Base-by-base conservation (phyloP, 2,888 invertebrate species). In the Acronicta leporina region DNA sequence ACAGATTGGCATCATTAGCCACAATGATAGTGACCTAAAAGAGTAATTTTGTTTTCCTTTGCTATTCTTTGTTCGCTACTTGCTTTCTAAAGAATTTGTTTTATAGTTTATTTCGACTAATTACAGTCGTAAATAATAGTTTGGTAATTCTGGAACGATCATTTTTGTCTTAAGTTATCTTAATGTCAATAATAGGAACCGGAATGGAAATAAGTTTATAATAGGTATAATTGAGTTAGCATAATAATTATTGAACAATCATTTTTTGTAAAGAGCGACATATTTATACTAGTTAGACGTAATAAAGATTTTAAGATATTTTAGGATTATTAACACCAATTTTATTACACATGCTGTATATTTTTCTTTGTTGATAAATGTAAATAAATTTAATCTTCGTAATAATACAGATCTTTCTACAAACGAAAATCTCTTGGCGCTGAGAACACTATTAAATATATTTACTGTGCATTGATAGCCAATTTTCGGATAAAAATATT, bases 1-100 rank as follows among this genome's bases (percentile, higher is more conserved):
- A 85, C 83, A 89, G 91, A 90, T 92, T 92, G 92, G 90, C 91
- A 80, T 93, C 94, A 94, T 94, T 94, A 94, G 85, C 84, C 85
- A 85, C 89, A 89, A 89, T 90, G 90, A 91, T 92, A 89, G 89
- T 91, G 88, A 87, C 88, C 90, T 87, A 86, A 87, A 89, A 88
- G 86, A 85, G 87, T 89, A 87, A 87, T 91, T 89, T 89, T 88
- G 85, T 89, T 90, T 89, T 89, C 75, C 82, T 87, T 85, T 80
- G 81, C 83, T 78, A 82, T 83, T 83, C 82, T 80, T 81, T 80
- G 80, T 81, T 80, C 72, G 68, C 78, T 81, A 76, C 79, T 67
- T 73, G 72, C 81, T 83, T 81, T 80, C 83, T 83, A 81, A 72
- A 64, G 46, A 50, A 63, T 62, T 72, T 63, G 61, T 62, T 67